Conservation (phyloP, 2,888 invertebrate genomes). For the Scrobipalpa costella region DNA sequence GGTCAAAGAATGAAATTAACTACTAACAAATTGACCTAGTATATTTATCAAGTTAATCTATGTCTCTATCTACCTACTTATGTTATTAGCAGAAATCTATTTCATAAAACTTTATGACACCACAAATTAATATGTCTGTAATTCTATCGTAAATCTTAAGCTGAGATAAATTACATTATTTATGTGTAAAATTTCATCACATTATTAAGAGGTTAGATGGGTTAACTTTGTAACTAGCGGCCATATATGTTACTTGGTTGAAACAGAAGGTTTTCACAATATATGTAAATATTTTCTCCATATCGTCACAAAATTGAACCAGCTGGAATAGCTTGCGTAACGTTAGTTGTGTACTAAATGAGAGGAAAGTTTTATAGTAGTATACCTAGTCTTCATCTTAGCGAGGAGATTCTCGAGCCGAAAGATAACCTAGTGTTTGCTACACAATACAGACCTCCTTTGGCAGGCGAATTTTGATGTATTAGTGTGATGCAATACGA, state of each 20-base stretch:
- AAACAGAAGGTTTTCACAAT: constrained; percentile 6
- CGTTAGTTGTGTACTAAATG: not conserved
- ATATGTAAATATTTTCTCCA: constrained; percentile 6
- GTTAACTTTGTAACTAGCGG: not conserved
- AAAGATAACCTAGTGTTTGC: too few species aligned
- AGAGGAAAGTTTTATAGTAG: too few species aligned
- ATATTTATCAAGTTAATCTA: too few species aligned
- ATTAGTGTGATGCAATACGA: too few species aligned
- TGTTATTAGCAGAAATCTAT: not conserved
- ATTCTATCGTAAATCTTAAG: not conserved
- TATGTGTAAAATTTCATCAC: not conserved
- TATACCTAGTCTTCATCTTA: too few species aligned
- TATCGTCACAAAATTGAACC: constrained; percentile 11
- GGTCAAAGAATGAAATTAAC: not conserved
- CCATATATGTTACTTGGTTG: not conserved
- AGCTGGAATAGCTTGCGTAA: constrained; percentile 2
- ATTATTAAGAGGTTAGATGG: not conserved
- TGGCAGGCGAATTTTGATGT: too few species aligned
- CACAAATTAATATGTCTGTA: not conserved
- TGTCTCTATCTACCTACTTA: too few species aligned
- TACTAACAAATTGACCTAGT: not conserved
- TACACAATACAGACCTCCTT: too few species aligned
- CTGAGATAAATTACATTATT: not conserved
- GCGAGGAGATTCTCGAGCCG: too few species aligned
- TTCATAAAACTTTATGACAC: not conserved